Percentiles rank a stretch among this genome's conserved stretches.
phyloP scores from a whole-genome alignment of 2,797 vertebrate genomes.

The Alectoris magna region DNA sequence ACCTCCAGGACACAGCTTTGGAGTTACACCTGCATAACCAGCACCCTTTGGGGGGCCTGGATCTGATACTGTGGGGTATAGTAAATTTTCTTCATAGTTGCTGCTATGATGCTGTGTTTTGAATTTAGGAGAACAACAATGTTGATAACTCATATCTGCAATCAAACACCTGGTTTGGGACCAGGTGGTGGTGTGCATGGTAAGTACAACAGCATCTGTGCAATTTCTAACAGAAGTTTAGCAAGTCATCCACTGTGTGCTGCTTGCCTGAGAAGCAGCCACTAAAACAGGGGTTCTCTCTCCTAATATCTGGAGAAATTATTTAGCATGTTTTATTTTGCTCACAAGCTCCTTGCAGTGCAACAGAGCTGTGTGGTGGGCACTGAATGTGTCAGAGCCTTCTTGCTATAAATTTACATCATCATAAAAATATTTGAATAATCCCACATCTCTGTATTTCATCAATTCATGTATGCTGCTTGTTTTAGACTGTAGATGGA shows the following conservation, averaged over 20 bases:
- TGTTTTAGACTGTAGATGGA: not conserved
- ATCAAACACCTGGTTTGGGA: fast-evolving
- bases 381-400: fast-evolving
- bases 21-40: not conserved
- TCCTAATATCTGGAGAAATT: not conserved
- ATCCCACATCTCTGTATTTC: not conserved
- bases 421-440: not conserved
- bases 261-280: not conserved
- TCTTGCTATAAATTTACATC: not conserved
- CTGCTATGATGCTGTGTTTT: not conserved
- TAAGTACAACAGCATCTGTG: not conserved
- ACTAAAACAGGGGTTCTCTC: not conserved
- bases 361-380: fast-evolving
- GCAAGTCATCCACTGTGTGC: fast-evolving
- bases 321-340: not conserved
- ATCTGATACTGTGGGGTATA: not conserved
- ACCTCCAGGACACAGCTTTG: not conserved
- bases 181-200: fast-evolving
- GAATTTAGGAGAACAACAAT: not conserved
- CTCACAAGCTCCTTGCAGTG: not conserved
- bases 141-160: not conserved
- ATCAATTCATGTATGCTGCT: not conserved
- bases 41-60: not conserved
- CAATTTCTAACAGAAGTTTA: not conserved
- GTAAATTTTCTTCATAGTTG: not conserved